Evolutionary conservation across 2,113 vertebrate species (phyloP), one percentile per base, ranked within the genome.

Genomic region (Myrmecophaga tridactyla): DNA sequence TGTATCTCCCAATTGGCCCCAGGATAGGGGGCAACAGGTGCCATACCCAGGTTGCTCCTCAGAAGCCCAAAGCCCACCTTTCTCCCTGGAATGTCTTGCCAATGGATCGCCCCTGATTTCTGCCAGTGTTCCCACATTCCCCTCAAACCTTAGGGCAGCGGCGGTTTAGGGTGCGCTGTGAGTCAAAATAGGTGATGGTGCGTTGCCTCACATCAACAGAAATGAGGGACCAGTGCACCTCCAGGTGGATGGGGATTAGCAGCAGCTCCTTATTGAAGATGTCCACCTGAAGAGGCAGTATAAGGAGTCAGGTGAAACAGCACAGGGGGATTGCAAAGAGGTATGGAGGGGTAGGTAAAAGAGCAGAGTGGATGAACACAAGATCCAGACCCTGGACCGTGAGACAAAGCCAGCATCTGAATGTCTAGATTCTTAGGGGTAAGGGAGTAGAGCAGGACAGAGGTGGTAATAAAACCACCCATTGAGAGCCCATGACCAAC

Each of bases 151-250:
- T 99, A 94, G 99, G 99, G 96, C 99, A 99, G 76, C 99, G 98
- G 84, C 99, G 98, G 97, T 99, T 99, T 69, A 99, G 99, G 4
- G 99, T 99, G 46, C 99, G 98, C 97, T 99, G 99, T 20, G 99
- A 99, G 97, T 99, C 99, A 60, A 99, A 99, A 97, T 99, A 99
- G 4, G 99, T 99, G 97, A 99, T 99, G 92, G 98, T 98, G 41
- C 98, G 98, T 3, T 87, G 98, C 27, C 98, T 98, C 89, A 99
- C 99, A 41, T 99, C 99, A 5, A 99, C 99, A 3, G 99, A 99
- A 90, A 99, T 98, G 93, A 99, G 98, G 0, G 99, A 99, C 99
- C 99, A 99, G 91, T 99, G 99, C 3, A 99, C 99, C 97, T 99
- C 99, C 96, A 99, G 98, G 96, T 99, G 99, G 96, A 99, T 99